Evolutionary conservation across 2,888 invertebrate genomes (phyloP), one percentile per base, ranked within the genome.

Genomic region (Zele albiditarsus): DNA sequence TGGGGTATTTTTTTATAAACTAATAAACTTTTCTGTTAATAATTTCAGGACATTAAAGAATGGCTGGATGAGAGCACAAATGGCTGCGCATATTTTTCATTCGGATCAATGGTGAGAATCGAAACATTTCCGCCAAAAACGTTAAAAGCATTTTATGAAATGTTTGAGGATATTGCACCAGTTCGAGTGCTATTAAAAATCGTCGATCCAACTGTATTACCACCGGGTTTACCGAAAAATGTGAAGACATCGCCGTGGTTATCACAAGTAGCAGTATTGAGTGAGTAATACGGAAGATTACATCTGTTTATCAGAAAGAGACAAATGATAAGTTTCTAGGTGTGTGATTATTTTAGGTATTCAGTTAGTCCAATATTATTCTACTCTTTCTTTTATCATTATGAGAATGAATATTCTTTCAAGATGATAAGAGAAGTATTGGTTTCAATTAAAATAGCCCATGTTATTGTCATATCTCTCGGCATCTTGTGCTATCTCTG

Each of bases 31-130:
- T 53, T 60, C 23, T 28, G 14, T 1, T 31, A 16, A 53, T 16
- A 5, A 38, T 78, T 79, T 20, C 53, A 89, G 89, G 84, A 86
- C 20, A 73, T 89, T 0, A 27, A 85, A 62, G 82, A 86, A 73
- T 89, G 85, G 84, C 74, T 89, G 65, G 85, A 88, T 66, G 83
- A 81, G 0, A 86, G 87, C 60, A 77, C 77, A 1, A 42, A 86
- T 25, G 89, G 89, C 0, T 86, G 82, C 58, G 74, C 89, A 6
- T 87, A 84, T 27, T 81, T 89, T 42, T 84, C 86, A 0, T 88
- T 89, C 33, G 89, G 89, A 0, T 88, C 88, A 0, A 86, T 89
- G 85, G 77, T 88, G 3, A 84, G 81, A 63, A 82, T 87, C 38
- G 88, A 88, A 71, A 80, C 87, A 0, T 87, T 87, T 46, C 82